A percentile compares a stretch with the other conserved stretches of the same genome.
These are phyloP conservation scores for Caprella mutica DNA, from an alignment of 2,888 invertebrate genomes.

Conservation along the genomic window DNA sequence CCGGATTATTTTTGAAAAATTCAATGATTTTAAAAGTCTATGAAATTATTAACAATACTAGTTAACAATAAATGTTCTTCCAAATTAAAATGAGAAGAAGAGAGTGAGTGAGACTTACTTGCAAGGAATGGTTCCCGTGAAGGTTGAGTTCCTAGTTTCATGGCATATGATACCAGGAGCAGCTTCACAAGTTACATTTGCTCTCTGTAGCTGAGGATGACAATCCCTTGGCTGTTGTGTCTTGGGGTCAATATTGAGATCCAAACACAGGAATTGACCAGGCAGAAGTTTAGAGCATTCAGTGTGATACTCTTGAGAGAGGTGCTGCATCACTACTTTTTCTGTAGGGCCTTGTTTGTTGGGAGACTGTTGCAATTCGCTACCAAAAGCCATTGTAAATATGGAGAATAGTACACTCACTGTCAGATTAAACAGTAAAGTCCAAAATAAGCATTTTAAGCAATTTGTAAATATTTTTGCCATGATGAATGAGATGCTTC, in stretches of 20 bases:
- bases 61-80: neutral
- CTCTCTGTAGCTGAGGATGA: conserved; percentile 52
- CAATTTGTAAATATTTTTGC: too few relatives aligned
- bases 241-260: conserved; percentile 59
- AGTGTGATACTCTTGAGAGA: conserved; percentile 24
- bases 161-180: conserved; percentile 70
- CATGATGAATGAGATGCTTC: too few relatives aligned
- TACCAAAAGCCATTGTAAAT: too few relatives aligned
- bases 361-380: too few relatives aligned
- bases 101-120: conserved; percentile 49
- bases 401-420: too few relatives aligned
- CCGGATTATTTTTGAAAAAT: too few relatives aligned
- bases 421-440: too few relatives aligned
- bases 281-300: conserved; percentile 30
- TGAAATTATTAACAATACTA: too few relatives aligned
- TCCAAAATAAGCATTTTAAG: too few relatives aligned
- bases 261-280: conserved; percentile 39
- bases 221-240: conserved; percentile 69
- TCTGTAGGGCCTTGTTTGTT: too few relatives aligned
- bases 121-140: conserved; percentile 71
- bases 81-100: neutral
- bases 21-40: too few relatives aligned
- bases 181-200: conserved; percentile 49
- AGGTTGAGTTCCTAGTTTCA: conserved; percentile 65
- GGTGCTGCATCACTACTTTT: too few relatives aligned